Conservation (phyloP, 2,797 vertebrate genomes). For the Choloepus didactylus region DNA sequence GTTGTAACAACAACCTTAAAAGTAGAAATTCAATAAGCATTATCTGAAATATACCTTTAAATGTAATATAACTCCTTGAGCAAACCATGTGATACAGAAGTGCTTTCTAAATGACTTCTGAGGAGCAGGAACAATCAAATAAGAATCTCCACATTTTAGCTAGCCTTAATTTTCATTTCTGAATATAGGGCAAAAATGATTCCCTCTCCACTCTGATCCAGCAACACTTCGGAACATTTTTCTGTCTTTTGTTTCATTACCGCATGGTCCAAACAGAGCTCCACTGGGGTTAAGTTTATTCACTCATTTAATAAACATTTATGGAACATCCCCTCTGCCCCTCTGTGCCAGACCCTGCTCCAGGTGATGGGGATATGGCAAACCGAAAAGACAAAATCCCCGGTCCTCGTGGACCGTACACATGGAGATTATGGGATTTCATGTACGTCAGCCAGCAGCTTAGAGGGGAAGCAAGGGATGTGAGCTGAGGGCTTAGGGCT, state of each 20-base stretch:
- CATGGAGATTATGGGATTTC: neutral
- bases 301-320: neutral
- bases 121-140: neutral
- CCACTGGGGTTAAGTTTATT: neutral
- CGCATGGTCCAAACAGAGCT: neutral
- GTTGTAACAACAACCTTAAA: neutral
- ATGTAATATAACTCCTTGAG: neutral
- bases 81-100: neutral
- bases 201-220: neutral
- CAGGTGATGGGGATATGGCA: neutral
- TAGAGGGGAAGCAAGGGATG: neutral
- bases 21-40: neutral
- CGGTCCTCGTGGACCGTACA: neutral
- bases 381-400: neutral
- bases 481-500: neutral
- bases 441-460: accelerated
- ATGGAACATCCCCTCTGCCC: neutral
- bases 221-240: neutral
- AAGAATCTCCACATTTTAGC: neutral
- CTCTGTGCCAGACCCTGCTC: neutral
- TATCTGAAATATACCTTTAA: neutral
- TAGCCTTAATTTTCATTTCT: neutral
- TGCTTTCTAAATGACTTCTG: neutral
- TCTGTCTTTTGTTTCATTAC: neutral
- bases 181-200: neutral